Evolutionary conservation across 1,140 invertebrate genomes (phyloP), one percentile per base, ranked within the genome.

Genomic region (Hypsibius dujardini): DNA sequence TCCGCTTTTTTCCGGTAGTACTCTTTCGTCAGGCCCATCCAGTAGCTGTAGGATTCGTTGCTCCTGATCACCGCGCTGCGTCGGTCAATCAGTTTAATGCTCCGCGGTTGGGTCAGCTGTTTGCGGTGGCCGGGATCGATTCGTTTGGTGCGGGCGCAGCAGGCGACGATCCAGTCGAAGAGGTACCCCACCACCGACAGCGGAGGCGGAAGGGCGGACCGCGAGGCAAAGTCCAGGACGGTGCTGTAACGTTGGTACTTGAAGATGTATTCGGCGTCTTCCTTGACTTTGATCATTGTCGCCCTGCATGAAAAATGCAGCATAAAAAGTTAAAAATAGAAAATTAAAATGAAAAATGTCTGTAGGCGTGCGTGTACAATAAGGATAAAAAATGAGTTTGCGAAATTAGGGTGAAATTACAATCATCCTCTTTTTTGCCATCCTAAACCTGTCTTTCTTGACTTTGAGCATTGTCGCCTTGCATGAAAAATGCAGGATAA

Each of bases 191-290:
- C 69, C 45, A 79, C 50, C 46, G 76, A 79, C 1, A 80, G 74
- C 1, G 80, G 80, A 45, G 77, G 73, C 2, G 76, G 77, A 1
- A 78, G 47, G 46, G 75, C 71, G 47, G 78, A 74, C 28, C 80
- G 75, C 56, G 78, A 77, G 15, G 79, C 78, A 74, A 82, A 82
- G 72, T 82, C 80, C 40, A 79, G 74, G 14, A 82, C 78, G 46
- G 81, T 74, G 14, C 76, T 75, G 59, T 82, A 82, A 62, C 81
- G 76, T 72, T 82, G 79, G 72, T 77, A 82, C 73, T 81, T 81
- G 80, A 80, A 82, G 46, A 80, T 80, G 40, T 76, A 76, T 70
- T 79, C 76, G 1, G 80, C 78, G 70, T 79, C 76, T 2, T 75
- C 75, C 47, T 77, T 75, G 2, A 80, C 75, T 69, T 77, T 77